Base-by-base conservation (phyloP, 2,113 vertebrate species). In the Pterophyllum scalare region DNA sequence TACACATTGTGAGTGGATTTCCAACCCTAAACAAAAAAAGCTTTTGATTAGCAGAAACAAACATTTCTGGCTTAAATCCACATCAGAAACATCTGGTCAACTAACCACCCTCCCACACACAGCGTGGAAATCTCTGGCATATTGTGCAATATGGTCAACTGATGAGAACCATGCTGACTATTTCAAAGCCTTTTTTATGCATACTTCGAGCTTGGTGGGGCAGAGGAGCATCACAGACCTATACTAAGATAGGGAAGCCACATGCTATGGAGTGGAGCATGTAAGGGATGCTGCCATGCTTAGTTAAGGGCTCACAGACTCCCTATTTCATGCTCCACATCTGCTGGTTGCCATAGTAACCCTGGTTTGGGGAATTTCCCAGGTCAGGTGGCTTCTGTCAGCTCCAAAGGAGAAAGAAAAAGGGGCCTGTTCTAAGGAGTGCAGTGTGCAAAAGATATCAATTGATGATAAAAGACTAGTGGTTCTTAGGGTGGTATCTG, bases 321-420 rank as follows among this genome's bases (percentile, higher is more conserved):
- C 56, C 49, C 79, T 87, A 88, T 94, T 93, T 91, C 91, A 93
- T 94, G 93, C 93, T 88, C 91, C 88, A 95, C 93, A 94, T 96
- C 91, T 92, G 86, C 87, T 62, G 87, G 95, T 95, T 94, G 79
- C 94, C 91, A 94, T 90, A 70, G 93, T 90, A 95, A 95, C 94
- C 80, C 28, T 11, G 60, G 46, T 87, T 93, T 91, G 83, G 67
- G 91, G 72, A 78, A 88, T 93, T 92, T 91, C 91, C 91, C 88
- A 85, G 81, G 91, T 93, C 92, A 91, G 85, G 88, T 94, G 90
- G 83, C 92, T 94, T 94, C 85, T 91, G 93, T 92, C 85, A 85
- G 89, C 87, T 85, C 54, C 49, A 17, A 61, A 59, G 35, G 6
- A 15, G 57, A 56, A 75, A 59, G 59, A 65, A 38, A 33, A 56